Evolutionary conservation across 2,797 vertebrate genomes (phyloP), one percentile per base, ranked within the genome.

Genomic region (Galaxias olidus): DNA sequence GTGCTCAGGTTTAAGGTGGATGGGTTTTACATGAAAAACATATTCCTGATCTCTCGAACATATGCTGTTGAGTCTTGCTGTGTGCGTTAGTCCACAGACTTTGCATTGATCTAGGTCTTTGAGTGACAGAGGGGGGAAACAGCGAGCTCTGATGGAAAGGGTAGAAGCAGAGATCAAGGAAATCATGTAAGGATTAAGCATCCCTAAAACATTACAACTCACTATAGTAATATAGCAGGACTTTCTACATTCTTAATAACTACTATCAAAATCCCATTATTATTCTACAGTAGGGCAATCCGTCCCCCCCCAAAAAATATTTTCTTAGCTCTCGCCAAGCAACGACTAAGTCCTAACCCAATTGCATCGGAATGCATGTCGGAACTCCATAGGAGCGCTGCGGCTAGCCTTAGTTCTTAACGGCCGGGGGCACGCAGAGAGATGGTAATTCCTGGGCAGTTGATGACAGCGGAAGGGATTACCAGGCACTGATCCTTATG

Each of bases 261-360:
- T 58, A 12, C 55, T 61, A 47, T 71, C 40, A 65, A 67, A 79
- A 77, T 77, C 30, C 74, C 62, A 78, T 63, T 74, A 6, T n/a
- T 67, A 79, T 84, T 85, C 65, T 6, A 30, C 30, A 30, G 30
- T 80, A 69, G 83, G 82, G 80, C 84, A 89, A 66, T 81, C 77
- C 30, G 75, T 72, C 68, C 70, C 73, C 53, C 20, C 68, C 72
- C 71, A 71, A 56, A 79, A 83, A 80, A 80, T 76, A 48, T 74
- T 84, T 83, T 75, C 68, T 72, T 57, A 73, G 79, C 72, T 85
- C 73, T 74, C 79, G 68, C 83, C 63, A 45, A 72, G 78, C 72
- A 44, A 74, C 75, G 77, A 87, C 86, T 85, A 85, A 84, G 75
- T 70, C 30, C 50, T 57, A 53, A 56, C 65, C 72, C 67, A 74